phyloP scores from a whole-genome alignment of 2,797 vertebrate genomes.

The Platalea minor region DNA sequence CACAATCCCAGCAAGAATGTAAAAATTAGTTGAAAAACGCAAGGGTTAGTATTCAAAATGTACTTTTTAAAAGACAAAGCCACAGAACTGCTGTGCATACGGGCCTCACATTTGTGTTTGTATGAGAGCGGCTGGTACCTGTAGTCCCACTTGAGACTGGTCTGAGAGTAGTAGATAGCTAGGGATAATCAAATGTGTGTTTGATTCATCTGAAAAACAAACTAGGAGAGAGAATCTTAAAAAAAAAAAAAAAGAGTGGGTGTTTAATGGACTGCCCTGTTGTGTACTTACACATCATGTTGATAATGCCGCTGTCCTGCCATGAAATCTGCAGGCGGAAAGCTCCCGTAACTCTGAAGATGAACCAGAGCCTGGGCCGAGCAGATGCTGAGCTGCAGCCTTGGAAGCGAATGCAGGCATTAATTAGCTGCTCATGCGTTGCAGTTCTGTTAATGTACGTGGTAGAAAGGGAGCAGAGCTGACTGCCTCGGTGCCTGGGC shows the following conservation, averaged over 20 bases:
- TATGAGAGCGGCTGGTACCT: not conserved
- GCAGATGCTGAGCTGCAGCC: not conserved
- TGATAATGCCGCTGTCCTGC: not conserved
- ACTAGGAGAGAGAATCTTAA: not conserved
- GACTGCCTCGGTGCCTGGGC: not conserved
- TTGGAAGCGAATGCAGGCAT: not conserved
- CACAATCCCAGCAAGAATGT: not conserved
- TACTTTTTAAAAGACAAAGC: not conserved
- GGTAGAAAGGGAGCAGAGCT: not conserved
- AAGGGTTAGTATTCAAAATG: not conserved
- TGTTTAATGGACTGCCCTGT: not conserved
- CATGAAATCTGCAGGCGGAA: not conserved
- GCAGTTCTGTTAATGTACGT: accelerated
- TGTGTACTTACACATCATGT: accelerated
- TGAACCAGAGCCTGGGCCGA: not conserved
- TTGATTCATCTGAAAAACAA: not conserved
- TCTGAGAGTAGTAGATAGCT: not conserved
- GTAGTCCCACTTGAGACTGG: not conserved
- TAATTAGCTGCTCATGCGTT: accelerated
- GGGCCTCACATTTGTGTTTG: not conserved
- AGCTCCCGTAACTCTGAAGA: not conserved
- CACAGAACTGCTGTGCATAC: accelerated
- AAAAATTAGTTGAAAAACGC: not conserved
- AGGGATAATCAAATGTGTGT: not conserved
- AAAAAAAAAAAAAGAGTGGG: not conserved